Conservation (phyloP, 2,888 invertebrate species). For the Eumerus sabulonum region DNA sequence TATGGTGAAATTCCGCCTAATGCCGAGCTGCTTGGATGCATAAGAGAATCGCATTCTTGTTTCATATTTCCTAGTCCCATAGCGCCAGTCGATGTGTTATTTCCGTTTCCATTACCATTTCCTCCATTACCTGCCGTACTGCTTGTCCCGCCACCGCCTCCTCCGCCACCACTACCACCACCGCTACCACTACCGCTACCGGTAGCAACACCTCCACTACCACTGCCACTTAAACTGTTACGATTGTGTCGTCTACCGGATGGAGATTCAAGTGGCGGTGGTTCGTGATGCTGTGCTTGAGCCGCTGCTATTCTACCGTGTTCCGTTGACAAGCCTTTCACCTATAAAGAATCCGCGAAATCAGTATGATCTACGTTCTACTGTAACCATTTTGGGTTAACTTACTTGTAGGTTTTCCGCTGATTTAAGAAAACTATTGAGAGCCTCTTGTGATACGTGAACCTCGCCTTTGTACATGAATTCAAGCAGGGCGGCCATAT, state of each 20-base stretch:
- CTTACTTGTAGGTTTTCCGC: slow-evolving; percentile 92
- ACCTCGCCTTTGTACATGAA: slow-evolving; percentile 98
- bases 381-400: too few relatives aligned
- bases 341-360: slow-evolving; percentile 78
- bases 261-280: slow-evolving; percentile 78
- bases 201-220: slow-evolving; percentile 77
- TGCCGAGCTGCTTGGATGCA: slow-evolving; percentile 77
- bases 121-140: slow-evolving; percentile 71
- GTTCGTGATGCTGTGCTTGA: slow-evolving; percentile 77
- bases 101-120: slow-evolving; percentile 72
- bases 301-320: slow-evolving; percentile 81
- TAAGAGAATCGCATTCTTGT: slow-evolving; percentile 79
- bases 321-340: slow-evolving; percentile 88
- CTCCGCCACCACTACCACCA: slow-evolving; percentile 76
- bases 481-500: slow-evolving; percentile 93
- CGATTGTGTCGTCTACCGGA: slow-evolving; percentile 78
- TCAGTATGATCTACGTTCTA: too few relatives aligned
- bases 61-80: slow-evolving; percentile 75
- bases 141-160: slow-evolving; percentile 75
- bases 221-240: slow-evolving; percentile 77
- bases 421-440: slow-evolving; percentile 94
- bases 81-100: slow-evolving; percentile 70
- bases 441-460: slow-evolving; percentile 94
- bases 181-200: slow-evolving; percentile 74
- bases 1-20: slow-evolving; percentile 77